These are phyloP conservation scores for Menura novaehollandiae DNA, from an alignment of 2,113 vertebrate species.

Conservation along the genomic window DNA sequence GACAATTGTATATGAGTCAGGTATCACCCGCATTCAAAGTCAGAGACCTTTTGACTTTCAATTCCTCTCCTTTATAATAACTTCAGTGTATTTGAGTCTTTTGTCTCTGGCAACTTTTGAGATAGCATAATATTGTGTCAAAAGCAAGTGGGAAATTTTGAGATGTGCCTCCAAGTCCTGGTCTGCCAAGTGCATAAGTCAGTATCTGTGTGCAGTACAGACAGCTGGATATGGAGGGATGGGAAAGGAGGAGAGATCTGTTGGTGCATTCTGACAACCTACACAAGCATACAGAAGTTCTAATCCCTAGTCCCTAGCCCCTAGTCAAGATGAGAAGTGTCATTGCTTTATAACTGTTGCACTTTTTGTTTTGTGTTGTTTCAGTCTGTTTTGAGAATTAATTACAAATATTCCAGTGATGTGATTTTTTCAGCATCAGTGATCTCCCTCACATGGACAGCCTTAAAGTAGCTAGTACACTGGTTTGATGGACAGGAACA, in stretches of 20 bases:
- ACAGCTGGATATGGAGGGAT: neutral
- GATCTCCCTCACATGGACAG: neutral
- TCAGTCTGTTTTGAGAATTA: neutral
- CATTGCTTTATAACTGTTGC: neutral
- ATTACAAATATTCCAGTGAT: neutral
- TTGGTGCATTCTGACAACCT: neutral
- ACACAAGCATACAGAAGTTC: neutral
- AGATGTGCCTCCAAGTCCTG: neutral
- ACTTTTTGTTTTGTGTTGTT: neutral
- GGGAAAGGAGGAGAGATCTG: neutral
- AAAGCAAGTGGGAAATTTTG: neutral
- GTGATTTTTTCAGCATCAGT: neutral
- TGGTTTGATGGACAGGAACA: neutral
- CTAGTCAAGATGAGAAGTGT: neutral
- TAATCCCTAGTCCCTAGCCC: neutral
- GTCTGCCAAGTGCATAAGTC: neutral
- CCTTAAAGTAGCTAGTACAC: neutral
- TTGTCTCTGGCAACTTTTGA: neutral
- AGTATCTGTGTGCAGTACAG: neutral
- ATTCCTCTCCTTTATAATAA: neutral
- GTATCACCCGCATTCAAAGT: neutral
- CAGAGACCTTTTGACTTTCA: neutral
- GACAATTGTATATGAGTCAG: fast-evolving
- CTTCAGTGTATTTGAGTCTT: neutral
- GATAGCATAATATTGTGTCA: neutral